Base-by-base conservation (phyloP, 2,797 vertebrate species). In the Syngnathus rostellatus region DNA sequence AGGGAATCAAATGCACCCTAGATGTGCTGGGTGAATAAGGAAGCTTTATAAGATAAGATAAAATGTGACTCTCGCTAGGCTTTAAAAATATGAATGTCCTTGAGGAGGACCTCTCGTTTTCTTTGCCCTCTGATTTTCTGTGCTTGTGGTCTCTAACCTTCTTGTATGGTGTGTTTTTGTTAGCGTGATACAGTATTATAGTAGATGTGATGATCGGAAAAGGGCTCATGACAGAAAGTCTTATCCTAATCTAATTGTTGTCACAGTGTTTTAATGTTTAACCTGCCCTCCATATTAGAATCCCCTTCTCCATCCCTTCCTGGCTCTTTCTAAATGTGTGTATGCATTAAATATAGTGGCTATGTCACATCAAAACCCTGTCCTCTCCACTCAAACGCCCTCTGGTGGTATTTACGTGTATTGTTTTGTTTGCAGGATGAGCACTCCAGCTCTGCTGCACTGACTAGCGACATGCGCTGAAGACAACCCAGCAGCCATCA, bases 391-490 rank as follows among this genome's bases (percentile, higher is more conserved):
- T 43, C 12, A 8, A 6, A 37, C n/a, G 11, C 59, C n/a, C n/a
- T 25, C 39, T 61, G 10, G 39, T 61, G 39, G 39, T 61, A 21
- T 16, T 21, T 41, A 40, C 17, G 5, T 17, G 16, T 19, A 39
- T 40, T 10, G 5, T n/a, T 5, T 45, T 12, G 12, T 48, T 76
- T 82, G 61, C 77, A 92, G 91, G 85, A 83, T 83, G 83, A 77
- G 54, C 70, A 80, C 72, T 72, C 61, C 75, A 71, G 83, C 84
- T 43, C 79, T 31, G 31, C 79, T 64, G 14, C 53, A 38, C 53
- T 79, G 77, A 78, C 73, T 67, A 73, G 67, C 75, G 81, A 73
- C 45, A 93, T 94, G 94, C 81, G 91, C 77, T 94, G 86, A 88
- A 70, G 75, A 68, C 71, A 19, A 77, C 70, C 65, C 68, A 64